phyloP scores from a whole-genome alignment of 1,140 invertebrate genomes.

The Reticulitermes speratus region DNA sequence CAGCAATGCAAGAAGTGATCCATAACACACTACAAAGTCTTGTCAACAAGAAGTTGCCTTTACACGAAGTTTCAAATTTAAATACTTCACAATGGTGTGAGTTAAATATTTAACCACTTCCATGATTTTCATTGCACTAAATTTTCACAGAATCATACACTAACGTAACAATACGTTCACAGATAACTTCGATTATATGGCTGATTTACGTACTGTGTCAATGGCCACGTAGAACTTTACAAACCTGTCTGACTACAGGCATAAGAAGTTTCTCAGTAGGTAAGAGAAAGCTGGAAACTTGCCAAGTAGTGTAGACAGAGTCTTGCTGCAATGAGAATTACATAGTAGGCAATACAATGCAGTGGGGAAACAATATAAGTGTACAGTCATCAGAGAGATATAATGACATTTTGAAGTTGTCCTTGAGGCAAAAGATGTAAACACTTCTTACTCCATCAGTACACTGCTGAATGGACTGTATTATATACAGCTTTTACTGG shows the following conservation, averaged over 20 bases:
- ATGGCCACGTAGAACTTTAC: background rate
- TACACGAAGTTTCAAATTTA: too few species aligned
- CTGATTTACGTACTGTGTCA: background rate
- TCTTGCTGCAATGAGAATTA: background rate
- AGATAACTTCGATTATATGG: background rate
- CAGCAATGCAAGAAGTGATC: too few species aligned
- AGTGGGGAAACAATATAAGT: background rate
- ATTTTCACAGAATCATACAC: background rate
- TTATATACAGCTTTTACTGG: too few species aligned
- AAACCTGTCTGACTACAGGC: background rate
- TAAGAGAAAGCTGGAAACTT: background rate
- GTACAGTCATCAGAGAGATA: background rate
- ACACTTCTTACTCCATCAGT: too few species aligned
- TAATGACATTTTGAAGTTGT: too few species aligned
- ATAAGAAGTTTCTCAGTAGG: background rate
- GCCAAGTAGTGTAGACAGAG: background rate
- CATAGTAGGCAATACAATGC: background rate
- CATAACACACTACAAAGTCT: too few species aligned
- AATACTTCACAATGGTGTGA: too few species aligned
- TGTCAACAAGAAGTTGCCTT: too few species aligned
- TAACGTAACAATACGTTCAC: background rate
- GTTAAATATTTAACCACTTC: background rate
- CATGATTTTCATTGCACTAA: background rate
- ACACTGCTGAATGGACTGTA: too few species aligned
- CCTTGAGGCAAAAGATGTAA: too few species aligned